Evolutionary conservation across 2,888 invertebrate species (phyloP).

Genomic region (Elgonia sp.): DNA sequence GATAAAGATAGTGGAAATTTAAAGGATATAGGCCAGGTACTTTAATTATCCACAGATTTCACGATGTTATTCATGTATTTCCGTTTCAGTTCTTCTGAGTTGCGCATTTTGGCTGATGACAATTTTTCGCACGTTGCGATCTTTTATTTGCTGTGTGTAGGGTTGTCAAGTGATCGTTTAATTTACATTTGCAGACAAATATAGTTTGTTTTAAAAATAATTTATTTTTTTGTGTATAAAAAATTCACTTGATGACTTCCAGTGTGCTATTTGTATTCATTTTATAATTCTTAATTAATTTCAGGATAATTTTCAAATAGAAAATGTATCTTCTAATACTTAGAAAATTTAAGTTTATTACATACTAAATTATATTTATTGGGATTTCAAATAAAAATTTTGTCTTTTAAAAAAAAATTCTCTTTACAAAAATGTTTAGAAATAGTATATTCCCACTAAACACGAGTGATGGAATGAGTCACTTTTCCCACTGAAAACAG

Average conservation of each 20-base stretch:
- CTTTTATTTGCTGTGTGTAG: slow-evolving; percentile 55
- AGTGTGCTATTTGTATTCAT: slow-evolving; percentile 33
- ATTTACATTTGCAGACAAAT: neutral
- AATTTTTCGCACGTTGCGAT: slow-evolving; percentile 53
- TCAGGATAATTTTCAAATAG: neutral
- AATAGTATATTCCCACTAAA: no score
- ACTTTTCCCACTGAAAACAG: no score
- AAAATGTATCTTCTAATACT: no score
- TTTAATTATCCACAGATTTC: slow-evolving; percentile 50
- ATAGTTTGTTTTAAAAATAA: neutral
- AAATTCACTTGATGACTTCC: slow-evolving; percentile 33
- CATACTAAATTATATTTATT: no score
- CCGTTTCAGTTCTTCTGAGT: slow-evolving; percentile 47
- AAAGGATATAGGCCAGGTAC: slow-evolving; percentile 67
- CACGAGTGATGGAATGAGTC: no score
- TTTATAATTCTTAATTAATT: slow-evolving; percentile 39
- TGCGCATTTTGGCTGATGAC: slow-evolving; percentile 32
- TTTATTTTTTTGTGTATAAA: neutral
- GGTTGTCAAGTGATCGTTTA: slow-evolving; percentile 9
- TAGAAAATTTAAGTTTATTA: no score
- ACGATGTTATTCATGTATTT: slow-evolving; percentile 63
- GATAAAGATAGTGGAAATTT: slow-evolving; percentile 63
- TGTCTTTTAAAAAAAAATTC: no score
- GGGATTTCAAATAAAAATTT: no score
- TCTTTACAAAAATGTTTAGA: no score